Evolutionary conservation across 2,797 vertebrate species (phyloP), one percentile per base, ranked within the genome.

Genomic region (Ciconia nigra): DNA sequence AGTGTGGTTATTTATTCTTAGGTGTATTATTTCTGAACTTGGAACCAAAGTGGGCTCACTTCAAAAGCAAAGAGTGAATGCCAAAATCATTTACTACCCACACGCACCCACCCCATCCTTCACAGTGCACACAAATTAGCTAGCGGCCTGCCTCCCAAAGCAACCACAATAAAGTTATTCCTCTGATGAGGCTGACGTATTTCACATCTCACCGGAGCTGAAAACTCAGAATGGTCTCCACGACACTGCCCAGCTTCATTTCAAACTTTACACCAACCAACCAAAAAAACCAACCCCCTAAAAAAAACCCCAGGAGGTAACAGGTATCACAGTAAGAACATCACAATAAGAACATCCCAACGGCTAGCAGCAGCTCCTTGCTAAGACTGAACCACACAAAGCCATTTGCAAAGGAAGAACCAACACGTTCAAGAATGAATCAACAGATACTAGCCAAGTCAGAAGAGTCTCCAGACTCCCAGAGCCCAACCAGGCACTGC

Each of bases 1-100:
- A 91, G 42, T 44, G 84, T 85, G 89, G 92, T 96, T 96, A 92
- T 93, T 95, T 97, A 80, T 70, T 94, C 79, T 87, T 58, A 70
- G 46, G 76, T 33, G 7, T 49, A 84, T 90, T 85, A 73, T 84
- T 52, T 92, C 87, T 62, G 69, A 93, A 86, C 65, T 55, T 70
- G 54, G 90, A 90, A 81, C 65, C 3, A 0, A 90, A 92, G 51
- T 58, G 71, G 70, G 70, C 83, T 90, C 24, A 63, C 73, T 83
- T 90, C 69, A 89, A 93, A 94, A 93, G 83, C 78, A 67, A 84
- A 67, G 13, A 83, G 37, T 2, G 5, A 95, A 83, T 37, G 79
- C 65, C 85, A 93, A 62, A 82, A 91, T 91, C 80, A 58, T 55
- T 66, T 81, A 20, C 39, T 69, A 73, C 82, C 80, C 95, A 94